Percentiles rank a stretch among this genome's conserved stretches.
Evolutionary conservation across 2,888 invertebrate species (phyloP).

Genomic region (Agrochola macilenta): DNA sequence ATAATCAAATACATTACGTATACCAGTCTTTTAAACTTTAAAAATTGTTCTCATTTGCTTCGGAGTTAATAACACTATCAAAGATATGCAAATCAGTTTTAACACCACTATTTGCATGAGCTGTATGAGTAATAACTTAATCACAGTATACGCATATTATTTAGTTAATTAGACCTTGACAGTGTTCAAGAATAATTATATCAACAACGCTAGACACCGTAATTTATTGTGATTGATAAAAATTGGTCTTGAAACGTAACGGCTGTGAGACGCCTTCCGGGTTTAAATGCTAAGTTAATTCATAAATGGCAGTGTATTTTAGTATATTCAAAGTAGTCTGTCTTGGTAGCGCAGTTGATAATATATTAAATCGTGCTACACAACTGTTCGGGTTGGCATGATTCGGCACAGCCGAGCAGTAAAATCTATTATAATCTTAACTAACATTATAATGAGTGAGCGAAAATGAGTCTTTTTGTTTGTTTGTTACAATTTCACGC

Average conservation of each 20-base stretch:
- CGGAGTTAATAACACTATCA: constrained; percentile 4
- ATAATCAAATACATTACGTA: neutral
- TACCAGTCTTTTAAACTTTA: neutral
- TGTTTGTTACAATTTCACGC: too few relatives aligned
- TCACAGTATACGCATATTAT: constrained; percentile 36
- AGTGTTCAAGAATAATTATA: constrained; percentile 50
- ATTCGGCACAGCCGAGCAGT: neutral
- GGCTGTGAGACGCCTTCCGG: neutral
- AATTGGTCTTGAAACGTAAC: neutral
- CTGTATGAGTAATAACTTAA: constrained; percentile 31
- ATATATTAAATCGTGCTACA: neutral
- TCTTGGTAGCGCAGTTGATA: too few relatives aligned
- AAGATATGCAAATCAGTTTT: constrained; percentile 35
- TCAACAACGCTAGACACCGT: constrained; percentile 29
- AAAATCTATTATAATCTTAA: neutral
- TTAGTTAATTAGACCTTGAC: constrained; percentile 51
- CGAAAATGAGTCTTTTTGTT: too few relatives aligned
- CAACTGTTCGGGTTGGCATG: neutral
- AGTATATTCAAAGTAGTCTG: neutral
- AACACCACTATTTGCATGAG: constrained; percentile 10
- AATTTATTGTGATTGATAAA: neutral
- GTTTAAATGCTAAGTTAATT: neutral
- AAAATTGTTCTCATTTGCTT: neutral
- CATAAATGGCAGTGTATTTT: neutral
- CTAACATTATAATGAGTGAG: too few relatives aligned